Percentiles rank a stretch among this genome's conserved stretches.
Evolutionary conservation across 2,113 vertebrate genomes (phyloP).

Genomic region (Odobenus rosmarus): DNA sequence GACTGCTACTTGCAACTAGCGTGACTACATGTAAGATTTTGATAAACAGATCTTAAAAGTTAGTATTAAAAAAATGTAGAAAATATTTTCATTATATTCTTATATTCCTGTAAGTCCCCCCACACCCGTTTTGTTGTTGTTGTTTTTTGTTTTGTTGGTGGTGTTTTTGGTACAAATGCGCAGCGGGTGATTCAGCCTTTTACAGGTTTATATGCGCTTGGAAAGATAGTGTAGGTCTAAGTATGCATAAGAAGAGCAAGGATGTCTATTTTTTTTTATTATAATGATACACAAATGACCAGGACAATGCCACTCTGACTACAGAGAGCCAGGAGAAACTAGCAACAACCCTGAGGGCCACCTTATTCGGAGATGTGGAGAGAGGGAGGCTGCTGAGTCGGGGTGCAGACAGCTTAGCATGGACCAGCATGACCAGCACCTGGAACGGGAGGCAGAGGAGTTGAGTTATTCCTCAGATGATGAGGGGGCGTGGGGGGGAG

Average conservation of each 20-base stretch:
- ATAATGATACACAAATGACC: background rate
- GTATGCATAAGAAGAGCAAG: background rate
- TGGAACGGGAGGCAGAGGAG: no score
- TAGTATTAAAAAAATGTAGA: background rate
- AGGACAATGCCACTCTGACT: background rate
- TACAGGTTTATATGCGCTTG: background rate
- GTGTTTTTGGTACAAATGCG: background rate
- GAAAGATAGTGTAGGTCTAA: background rate
- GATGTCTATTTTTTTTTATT: background rate
- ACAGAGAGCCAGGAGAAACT: background rate
- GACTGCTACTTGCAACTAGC: background rate
- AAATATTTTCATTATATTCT: background rate
- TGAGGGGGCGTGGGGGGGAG: no score
- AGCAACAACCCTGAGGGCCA: background rate
- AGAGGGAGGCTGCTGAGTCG: background rate
- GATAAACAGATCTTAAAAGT: background rate
- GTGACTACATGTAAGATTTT: background rate
- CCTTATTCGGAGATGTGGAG: accelerated
- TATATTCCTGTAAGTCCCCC: background rate
- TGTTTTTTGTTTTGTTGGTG: background rate
- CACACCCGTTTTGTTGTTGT: background rate
- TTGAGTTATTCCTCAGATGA: background rate
- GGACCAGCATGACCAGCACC: no score
- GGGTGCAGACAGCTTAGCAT: accelerated
- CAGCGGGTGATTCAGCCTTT: background rate